Evolutionary conservation across 23 tunicate genomes (phyloP), one percentile per base, ranked within the genome.

Genomic region (Oikopleura dioica): DNA sequence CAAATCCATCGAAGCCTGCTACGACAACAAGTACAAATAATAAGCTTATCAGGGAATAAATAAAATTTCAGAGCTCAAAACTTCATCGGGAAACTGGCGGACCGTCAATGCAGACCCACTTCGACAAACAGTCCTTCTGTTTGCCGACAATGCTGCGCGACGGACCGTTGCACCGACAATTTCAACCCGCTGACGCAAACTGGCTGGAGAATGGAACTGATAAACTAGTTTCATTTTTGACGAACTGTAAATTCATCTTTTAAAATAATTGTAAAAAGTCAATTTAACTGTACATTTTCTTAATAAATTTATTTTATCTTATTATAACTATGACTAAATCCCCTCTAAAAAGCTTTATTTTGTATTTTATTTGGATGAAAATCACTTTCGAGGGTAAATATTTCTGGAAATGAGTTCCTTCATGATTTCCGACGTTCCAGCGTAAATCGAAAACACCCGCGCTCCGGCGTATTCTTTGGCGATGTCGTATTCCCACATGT

Each of bases 361-460:
- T n/a, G n/a, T n/a, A n/a, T n/a, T n/a, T n/a, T n/a, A n/a, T n/a
- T n/a, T n/a, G n/a, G n/a, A n/a, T n/a, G n/a, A n/a, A n/a, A n/a
- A n/a, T n/a, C n/a, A n/a, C n/a, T n/a, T n/a, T n/a, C n/a, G n/a
- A n/a, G n/a, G n/a, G n/a, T n/a, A n/a, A n/a, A 88, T 79, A 16
- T 79, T 79, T 33, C 95, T 55, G 0, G 89, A 51, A 51, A 88
- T 88, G 9, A 88, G 78, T 76, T 88, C 95, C 59, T 88, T 88
- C 95, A 88, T 88, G 59, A 88, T 88, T 59, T 88, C 95, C 63
- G 84, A 84, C 69, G 83, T 88, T n/a, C 95, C 95, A 1, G 88
- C 95, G 59, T 88, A 88, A 1, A 88, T 88, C 75, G 95, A 72
- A 37, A 84, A 88, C 0, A 88, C 85, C 4, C 95, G 69, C 38